phyloP scores from a whole-genome alignment of 2,113 vertebrate genomes.

The Aspidoscelis tigris region DNA sequence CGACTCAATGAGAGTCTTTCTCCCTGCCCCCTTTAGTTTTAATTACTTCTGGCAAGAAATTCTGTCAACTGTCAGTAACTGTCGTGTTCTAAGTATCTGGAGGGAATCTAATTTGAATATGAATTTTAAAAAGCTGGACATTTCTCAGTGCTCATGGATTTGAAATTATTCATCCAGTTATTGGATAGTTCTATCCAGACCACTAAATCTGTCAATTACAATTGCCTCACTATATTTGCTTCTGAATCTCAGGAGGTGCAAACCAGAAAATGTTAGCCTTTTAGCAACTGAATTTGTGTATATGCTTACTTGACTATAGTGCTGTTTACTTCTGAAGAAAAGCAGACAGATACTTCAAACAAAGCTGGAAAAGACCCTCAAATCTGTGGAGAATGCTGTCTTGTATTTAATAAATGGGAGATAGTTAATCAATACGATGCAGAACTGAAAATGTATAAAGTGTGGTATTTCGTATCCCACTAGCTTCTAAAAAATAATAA shows the following conservation, averaged over 20 bases:
- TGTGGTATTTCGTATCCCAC: no score
- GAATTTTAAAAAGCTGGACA: slow-evolving; percentile 30
- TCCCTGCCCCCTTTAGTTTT: not conserved
- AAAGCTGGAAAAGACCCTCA: no score
- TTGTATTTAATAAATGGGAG: no score
- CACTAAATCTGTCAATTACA: slow-evolving; percentile 47
- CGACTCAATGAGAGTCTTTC: not conserved
- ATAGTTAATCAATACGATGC: no score
- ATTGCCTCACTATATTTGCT: not conserved
- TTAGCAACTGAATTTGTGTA: not conserved
- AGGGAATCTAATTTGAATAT: slow-evolving; percentile 39
- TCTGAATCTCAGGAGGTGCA: not conserved
- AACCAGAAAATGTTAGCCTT: not conserved
- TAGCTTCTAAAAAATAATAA: no score
- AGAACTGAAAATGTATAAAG: no score
- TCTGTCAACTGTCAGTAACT: slow-evolving; percentile 46
- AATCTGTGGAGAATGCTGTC: no score
- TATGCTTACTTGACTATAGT: not conserved
- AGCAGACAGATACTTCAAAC: not conserved
- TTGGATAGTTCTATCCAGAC: slow-evolving; percentile 44
- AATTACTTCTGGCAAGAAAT: slow-evolving; percentile 48
- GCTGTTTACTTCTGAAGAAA: slow-evolving; percentile 24
- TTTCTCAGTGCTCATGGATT: slow-evolving; percentile 33
- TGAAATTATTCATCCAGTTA: slow-evolving; percentile 41
- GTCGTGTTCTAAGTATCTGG: slow-evolving; percentile 36